Conservation (phyloP, 1,140 invertebrate genomes). For the Protaetia brevitarsis region DNA sequence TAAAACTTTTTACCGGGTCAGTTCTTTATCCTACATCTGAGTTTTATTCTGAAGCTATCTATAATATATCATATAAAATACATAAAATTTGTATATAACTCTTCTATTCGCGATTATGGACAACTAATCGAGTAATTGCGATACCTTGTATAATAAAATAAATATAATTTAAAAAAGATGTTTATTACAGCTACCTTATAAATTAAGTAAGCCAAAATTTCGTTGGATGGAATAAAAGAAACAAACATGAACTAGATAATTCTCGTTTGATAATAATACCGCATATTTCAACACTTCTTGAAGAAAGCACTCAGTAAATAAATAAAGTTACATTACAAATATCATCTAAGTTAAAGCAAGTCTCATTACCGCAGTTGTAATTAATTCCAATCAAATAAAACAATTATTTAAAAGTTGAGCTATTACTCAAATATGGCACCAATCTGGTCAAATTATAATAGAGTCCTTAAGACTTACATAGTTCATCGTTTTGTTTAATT, state of each 20-base stretch:
- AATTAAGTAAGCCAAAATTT: slow-evolving; percentile 41
- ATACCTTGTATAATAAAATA: background rate
- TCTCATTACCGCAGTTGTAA: background rate
- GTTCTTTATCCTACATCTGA: too few species aligned
- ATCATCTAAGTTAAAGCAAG: background rate
- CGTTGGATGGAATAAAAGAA: background rate
- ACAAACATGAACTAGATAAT: background rate
- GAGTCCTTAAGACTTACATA: slow-evolving; percentile 10
- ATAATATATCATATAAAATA: slow-evolving; percentile 40
- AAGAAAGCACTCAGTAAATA: background rate
- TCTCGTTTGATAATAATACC: background rate
- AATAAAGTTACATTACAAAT: slow-evolving; percentile 9
- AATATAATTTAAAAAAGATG: slow-evolving; percentile 36
- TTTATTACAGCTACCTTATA: slow-evolving; percentile 44
- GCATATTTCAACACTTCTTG: background rate
- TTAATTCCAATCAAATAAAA: slow-evolving; percentile 24
- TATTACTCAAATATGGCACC: slow-evolving; percentile 50
- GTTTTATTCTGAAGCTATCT: slow-evolving; percentile 8
- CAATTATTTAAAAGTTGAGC: slow-evolving; percentile 49
- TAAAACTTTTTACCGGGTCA: background rate
- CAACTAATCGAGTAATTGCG: background rate
- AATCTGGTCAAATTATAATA: slow-evolving; percentile 47
- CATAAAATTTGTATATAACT: slow-evolving; percentile 39
- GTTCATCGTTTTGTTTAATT: slow-evolving; percentile 25
- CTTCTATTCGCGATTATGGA: slow-evolving; percentile 39